Percentiles rank a stretch among this genome's conserved stretches.
phyloP scores from a whole-genome alignment of 2,888 invertebrate species.

The Scaptodrosophila latifasciaeformis region DNA sequence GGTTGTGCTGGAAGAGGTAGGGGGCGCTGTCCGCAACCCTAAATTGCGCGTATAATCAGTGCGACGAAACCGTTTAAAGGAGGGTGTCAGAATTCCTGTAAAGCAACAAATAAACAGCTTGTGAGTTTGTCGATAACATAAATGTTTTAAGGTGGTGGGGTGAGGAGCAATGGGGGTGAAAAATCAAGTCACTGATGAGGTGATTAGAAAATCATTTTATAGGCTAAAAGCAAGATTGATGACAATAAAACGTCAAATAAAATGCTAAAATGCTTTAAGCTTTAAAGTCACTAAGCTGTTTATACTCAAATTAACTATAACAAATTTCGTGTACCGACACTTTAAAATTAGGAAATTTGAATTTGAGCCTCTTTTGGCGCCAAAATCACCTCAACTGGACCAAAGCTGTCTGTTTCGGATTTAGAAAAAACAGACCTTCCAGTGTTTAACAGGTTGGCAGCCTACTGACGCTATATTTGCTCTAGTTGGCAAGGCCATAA shows the following conservation, averaged over 20 bases:
- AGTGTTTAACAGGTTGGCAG: too few species aligned
- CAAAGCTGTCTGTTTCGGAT: too few species aligned
- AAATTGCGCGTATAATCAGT: slow-evolving; percentile 61
- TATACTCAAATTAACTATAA: not conserved
- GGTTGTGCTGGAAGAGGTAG: slow-evolving; percentile 8
- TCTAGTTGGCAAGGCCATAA: too few species aligned
- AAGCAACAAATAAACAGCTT: slow-evolving; percentile 52
- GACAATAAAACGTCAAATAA: slow-evolving; percentile 40
- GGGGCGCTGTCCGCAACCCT: slow-evolving; percentile 47
- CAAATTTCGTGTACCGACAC: not conserved
- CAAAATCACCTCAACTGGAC: too few species aligned
- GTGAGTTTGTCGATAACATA: slow-evolving; percentile 16
- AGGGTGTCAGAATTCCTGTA: slow-evolving; percentile 35
- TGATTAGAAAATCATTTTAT: slow-evolving; percentile 41
- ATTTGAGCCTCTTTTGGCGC: too few species aligned
- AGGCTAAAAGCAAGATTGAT: slow-evolving; percentile 47
- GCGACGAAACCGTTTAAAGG: slow-evolving; percentile 11
- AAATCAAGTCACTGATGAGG: slow-evolving; percentile 37
- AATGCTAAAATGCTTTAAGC: not conserved
- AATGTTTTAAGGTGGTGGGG: not conserved
- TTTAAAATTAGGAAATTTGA: too few species aligned
- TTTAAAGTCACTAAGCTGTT: too few species aligned
- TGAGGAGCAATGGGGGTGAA: too few species aligned
- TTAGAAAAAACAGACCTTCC: too few species aligned
- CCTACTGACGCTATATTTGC: too few species aligned